Conservation (phyloP, 2,888 invertebrate genomes). For the Chelonus formosanus region DNA sequence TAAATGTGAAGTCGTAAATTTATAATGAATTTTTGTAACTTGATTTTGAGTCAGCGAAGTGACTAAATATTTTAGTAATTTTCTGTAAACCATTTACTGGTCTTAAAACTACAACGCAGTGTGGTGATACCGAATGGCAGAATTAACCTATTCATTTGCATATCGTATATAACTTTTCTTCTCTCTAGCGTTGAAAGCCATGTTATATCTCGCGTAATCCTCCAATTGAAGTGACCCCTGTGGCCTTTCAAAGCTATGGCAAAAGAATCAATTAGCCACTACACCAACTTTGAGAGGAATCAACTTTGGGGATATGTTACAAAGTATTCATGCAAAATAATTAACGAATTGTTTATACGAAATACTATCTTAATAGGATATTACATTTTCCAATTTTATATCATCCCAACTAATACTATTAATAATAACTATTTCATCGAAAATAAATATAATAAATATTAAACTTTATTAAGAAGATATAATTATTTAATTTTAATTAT, state of each 20-base stretch:
- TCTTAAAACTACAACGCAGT: constrained; percentile 15
- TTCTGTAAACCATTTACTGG: constrained; percentile 26
- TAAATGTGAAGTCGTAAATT: background rate
- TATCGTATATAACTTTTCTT: constrained; percentile 22
- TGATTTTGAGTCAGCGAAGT: too few relatives aligned
- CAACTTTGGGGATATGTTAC: background rate
- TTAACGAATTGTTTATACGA: background rate
- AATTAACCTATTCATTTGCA: constrained; percentile 32
- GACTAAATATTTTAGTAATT: background rate
- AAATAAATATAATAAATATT: too few relatives aligned
- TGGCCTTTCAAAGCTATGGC: constrained; percentile 3
- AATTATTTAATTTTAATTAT: too few relatives aligned
- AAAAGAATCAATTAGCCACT: constrained; percentile 14
- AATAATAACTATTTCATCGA: too few relatives aligned
- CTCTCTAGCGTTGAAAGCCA: constrained; percentile 1
- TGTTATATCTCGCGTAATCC: constrained; percentile 14
- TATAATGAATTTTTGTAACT: too few relatives aligned
- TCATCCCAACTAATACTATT: too few relatives aligned
- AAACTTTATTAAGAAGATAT: too few relatives aligned
- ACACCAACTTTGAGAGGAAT: too few relatives aligned
- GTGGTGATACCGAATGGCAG: constrained; percentile 23
- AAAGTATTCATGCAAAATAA: background rate
- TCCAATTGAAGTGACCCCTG: constrained; percentile 5
- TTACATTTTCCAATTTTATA: too few relatives aligned
- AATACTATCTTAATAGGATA: too few relatives aligned